These are phyloP conservation scores for Pungitius pungitius DNA, from an alignment of 2,113 vertebrate genomes.

Conservation along the genomic window DNA sequence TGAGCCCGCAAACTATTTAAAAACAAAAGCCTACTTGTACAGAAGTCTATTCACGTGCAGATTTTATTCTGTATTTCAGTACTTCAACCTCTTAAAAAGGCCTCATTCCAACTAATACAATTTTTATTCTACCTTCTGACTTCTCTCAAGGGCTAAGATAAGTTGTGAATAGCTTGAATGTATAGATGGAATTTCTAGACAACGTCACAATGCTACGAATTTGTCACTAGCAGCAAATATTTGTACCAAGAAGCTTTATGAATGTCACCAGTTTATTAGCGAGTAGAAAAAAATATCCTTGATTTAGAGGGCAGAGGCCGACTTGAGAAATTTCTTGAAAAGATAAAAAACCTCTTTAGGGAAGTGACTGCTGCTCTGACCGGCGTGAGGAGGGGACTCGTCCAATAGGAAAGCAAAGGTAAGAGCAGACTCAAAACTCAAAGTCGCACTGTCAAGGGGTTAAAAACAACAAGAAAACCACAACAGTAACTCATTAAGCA, in stretches of 20 bases:
- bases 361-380: slow-evolving; percentile 34
- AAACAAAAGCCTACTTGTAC: too few relatives aligned
- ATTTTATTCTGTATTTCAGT: too few relatives aligned
- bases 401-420: background rate
- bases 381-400: slow-evolving; percentile 18
- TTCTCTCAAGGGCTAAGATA: background rate
- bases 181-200: background rate
- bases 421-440: slow-evolving; percentile 34
- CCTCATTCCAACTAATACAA: background rate
- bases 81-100: background rate
- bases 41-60: too few relatives aligned
- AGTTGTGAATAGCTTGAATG: background rate
- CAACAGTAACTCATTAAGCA: background rate
- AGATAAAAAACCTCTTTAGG: slow-evolving; percentile 19
- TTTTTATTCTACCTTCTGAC: background rate
- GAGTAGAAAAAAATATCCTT: slow-evolving; percentile 5
- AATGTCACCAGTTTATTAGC: background rate
- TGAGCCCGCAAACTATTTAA: background rate
- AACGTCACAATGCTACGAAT: background rate
- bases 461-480: slow-evolving; percentile 4
- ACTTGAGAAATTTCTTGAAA: slow-evolving; percentile 16
- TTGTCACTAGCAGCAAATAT: background rate
- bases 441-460: slow-evolving; percentile 32
- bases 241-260: background rate
- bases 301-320: slow-evolving; percentile 1